These are phyloP conservation scores for Pterocles gutturalis DNA, from an alignment of 2,113 vertebrate species.

Conservation along the genomic window DNA sequence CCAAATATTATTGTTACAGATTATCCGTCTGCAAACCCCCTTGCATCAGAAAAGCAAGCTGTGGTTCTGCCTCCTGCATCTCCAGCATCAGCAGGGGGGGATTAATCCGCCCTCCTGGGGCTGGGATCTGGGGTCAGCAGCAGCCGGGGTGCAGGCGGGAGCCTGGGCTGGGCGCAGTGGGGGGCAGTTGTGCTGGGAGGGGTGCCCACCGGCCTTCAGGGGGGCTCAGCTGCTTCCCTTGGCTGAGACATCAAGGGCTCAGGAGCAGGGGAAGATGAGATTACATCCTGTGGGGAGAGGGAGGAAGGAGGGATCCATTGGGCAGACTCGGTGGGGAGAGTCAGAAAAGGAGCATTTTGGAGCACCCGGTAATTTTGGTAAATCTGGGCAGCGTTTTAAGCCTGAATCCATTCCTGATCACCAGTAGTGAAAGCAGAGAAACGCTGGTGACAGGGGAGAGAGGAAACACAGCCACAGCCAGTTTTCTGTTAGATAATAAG, in stretches of 20 bases:
- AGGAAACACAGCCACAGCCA: not conserved
- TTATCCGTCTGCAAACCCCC: not conserved
- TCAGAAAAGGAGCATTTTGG: not conserved
- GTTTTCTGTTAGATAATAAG: not conserved
- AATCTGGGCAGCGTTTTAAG: not conserved
- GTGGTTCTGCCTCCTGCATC: not conserved
- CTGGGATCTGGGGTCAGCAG: not conserved
- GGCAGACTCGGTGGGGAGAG: not conserved
- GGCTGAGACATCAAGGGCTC: not conserved
- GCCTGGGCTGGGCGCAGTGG: not conserved
- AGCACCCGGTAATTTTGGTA: not conserved
- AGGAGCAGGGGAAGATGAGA: not conserved
- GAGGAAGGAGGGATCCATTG: not conserved
- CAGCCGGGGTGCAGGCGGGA: not conserved
- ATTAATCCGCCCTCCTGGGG: not conserved
- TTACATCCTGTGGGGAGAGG: not conserved
- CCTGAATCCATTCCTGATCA: not conserved
- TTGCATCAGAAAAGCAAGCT: not conserved
- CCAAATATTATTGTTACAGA: not conserved
- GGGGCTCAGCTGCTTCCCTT: not conserved
- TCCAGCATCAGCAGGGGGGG: not conserved
- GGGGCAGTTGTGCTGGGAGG: not conserved
- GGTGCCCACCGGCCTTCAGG: not conserved
- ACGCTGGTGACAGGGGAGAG: not conserved
- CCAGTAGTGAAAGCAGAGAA: not conserved